phyloP scores from a whole-genome alignment of 2,113 vertebrate species.

The Barnardius zonarius region DNA sequence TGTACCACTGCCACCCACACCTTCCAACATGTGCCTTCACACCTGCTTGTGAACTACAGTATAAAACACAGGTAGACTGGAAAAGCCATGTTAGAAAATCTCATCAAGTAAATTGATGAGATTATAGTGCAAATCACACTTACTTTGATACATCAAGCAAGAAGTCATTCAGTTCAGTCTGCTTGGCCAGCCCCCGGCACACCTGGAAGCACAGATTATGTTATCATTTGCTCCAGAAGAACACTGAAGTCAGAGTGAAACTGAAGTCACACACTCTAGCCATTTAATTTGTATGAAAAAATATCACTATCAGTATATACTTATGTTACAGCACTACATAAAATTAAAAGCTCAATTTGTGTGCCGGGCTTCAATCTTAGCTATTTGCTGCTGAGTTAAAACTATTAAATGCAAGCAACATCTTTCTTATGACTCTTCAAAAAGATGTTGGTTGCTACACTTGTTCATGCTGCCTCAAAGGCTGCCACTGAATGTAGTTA shows the following conservation, averaged over 20 bases:
- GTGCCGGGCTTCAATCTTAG: background rate
- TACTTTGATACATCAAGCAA: constrained; percentile 98
- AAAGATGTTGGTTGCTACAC: background rate
- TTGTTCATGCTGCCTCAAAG: background rate
- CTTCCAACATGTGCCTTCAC: background rate
- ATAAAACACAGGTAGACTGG: background rate
- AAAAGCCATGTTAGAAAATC: background rate
- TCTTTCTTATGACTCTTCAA: background rate
- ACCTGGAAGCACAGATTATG: constrained; percentile 75
- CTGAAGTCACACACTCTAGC: background rate
- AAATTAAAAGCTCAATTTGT: background rate
- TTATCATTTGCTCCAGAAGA: constrained; percentile 15
- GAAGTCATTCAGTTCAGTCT: constrained; percentile 98
- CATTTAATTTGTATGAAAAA: background rate
- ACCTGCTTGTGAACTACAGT: background rate
- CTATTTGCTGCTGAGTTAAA: background rate
- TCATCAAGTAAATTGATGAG: background rate
- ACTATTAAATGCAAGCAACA: background rate
- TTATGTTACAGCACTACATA: background rate
- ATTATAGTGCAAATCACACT: constrained; percentile 63
- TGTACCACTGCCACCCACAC: background rate
- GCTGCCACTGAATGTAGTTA: background rate
- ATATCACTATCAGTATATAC: background rate
- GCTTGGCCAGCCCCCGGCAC: constrained; percentile 95
- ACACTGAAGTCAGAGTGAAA: background rate